A percentile compares a stretch with the other conserved stretches of the same genome.
Evolutionary conservation across 2,113 vertebrate genomes (phyloP).

Genomic region (Alces alces): DNA sequence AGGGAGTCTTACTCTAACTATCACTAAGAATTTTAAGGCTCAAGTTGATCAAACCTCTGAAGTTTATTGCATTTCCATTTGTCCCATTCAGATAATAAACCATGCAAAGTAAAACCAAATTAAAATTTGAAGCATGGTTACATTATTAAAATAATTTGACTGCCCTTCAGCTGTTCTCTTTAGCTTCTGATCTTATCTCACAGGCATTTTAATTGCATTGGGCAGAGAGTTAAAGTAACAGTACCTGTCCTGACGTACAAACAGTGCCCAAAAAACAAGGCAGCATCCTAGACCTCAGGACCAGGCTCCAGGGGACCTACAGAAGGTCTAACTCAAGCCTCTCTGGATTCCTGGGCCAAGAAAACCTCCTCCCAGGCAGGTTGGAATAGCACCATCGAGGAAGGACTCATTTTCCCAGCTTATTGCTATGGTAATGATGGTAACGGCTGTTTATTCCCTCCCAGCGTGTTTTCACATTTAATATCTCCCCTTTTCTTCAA

Average conservation of each 20-base stretch:
- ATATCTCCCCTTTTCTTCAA: neutral
- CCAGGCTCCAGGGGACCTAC: fast-evolving
- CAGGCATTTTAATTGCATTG: neutral
- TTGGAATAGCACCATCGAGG: neutral
- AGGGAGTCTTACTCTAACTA: fast-evolving
- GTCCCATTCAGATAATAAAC: neutral
- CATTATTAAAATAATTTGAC: neutral
- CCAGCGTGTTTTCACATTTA: neutral
- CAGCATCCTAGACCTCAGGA: fast-evolving
- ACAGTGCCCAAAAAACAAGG: fast-evolving
- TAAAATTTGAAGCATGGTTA: constrained; percentile 34
- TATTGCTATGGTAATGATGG: neutral
- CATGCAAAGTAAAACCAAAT: neutral
- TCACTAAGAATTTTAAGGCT: neutral
- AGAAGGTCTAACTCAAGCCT: neutral
- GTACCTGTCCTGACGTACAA: neutral
- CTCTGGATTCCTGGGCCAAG: neutral
- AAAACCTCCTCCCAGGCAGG: neutral
- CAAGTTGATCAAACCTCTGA: neutral
- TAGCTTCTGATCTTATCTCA: neutral
- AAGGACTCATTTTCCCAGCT: neutral
- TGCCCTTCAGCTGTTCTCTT: neutral
- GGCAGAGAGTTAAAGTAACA: neutral
- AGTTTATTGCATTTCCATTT: neutral
- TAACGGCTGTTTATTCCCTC: fast-evolving